Evolutionary conservation across 2,888 invertebrate species (phyloP).

Genomic region (Lochmaea capreae): DNA sequence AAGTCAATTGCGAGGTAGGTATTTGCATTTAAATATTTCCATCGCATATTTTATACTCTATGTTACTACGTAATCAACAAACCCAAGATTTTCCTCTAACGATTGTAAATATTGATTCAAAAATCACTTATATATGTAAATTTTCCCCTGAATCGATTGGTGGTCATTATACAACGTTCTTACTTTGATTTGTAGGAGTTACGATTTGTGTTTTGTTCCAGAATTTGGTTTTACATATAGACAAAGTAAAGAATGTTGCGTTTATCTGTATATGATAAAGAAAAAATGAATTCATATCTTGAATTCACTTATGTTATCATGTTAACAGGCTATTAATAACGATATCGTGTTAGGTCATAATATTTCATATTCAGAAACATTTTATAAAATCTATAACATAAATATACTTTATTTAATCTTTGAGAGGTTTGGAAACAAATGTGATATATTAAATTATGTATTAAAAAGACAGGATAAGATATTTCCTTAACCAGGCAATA

Average conservation of each 20-base stretch:
- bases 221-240: too few species aligned
- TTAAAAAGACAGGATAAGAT: not conserved
- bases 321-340: slow-evolving; percentile 26
- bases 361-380: slow-evolving; percentile 28
- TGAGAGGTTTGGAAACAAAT: not conserved
- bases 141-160: too few species aligned
- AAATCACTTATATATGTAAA: too few species aligned
- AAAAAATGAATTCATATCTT: slow-evolving; percentile 17
- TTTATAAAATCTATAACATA: slow-evolving; percentile 16
- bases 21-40: too few species aligned
- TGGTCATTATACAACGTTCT: too few species aligned
- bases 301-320: slow-evolving; percentile 24
- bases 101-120: too few species aligned
- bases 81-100: too few species aligned
- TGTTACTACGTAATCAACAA: too few species aligned
- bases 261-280: not conserved
- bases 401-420: slow-evolving; percentile 10
- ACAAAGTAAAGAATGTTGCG: not conserved
- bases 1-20: too few species aligned
- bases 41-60: too few species aligned
- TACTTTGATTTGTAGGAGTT: too few species aligned
- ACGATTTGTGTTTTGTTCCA: too few species aligned
- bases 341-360: slow-evolving; percentile 29
- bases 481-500: not conserved
- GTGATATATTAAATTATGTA: not conserved